Base-by-base conservation (phyloP, 2,888 invertebrate genomes). In the Piscicola geometra region DNA sequence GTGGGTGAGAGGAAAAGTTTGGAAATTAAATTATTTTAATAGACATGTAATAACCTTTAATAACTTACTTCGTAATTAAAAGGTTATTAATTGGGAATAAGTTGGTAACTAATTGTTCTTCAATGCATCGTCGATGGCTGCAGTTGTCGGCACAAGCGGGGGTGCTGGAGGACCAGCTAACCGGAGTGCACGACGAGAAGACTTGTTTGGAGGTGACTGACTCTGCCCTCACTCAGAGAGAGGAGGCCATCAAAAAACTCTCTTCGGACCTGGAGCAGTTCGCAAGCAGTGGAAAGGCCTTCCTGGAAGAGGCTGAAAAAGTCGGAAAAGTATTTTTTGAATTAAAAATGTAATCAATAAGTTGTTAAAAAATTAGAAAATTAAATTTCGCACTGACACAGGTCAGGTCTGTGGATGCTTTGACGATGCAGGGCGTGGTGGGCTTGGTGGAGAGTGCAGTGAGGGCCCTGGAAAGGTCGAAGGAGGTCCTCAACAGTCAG, bases 211-310 rank as follows among this genome's bases (percentile, higher is more conserved):
- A 86, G 76, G 84, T 88, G 28, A 86, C 88, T 30, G 85, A 85
- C 75, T 76, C 81, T 15, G 82, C 83, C 64, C 80, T 85, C 68
- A 81, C 86, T 50, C 82, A 82, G 77, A 84, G 86, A 56, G 90
- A 91, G 82, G 89, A 89, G 81, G 88, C 89, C 81, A 92, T 91
- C 90, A 87, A 88, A 60, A 87, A 88, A 35, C 86, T 91, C 78
- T 88, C 89, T 78, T 88, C 89, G 52, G 86, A 89, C 69, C 90
- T 89, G 81, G 86, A 88, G 33, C 89, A 91, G 78, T 88, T 92
- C 30, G 89, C 90, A 79, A 88, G 88, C 81, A 88, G 88, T 79
- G 92, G 90, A 77, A 88, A 89, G 81, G 89, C 89, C 81, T 85
- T 81, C 81, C 77, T 80, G 72, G 72, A 77, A 33, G 78, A 80